These are phyloP conservation scores for Cromileptes altivelis DNA, from an alignment of 2,113 vertebrate genomes.

Conservation along the genomic window DNA sequence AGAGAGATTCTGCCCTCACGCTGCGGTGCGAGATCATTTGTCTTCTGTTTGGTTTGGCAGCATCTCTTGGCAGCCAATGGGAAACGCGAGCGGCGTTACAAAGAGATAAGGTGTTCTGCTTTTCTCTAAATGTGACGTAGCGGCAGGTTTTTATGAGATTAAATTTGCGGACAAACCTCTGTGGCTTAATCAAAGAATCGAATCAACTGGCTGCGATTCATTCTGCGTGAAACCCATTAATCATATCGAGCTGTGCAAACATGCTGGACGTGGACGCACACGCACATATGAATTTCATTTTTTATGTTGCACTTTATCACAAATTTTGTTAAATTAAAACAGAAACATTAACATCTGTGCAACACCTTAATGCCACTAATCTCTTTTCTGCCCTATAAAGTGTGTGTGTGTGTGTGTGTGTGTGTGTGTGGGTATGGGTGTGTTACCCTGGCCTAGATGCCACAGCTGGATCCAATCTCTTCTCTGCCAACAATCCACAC, in stretches of 20 bases:
- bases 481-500: slow-evolving; percentile 40
- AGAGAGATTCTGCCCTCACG: not conserved
- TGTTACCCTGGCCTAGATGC: slow-evolving; percentile 25
- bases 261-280: not conserved
- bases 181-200: slow-evolving; percentile 1
- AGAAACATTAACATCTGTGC: not conserved
- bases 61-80: slow-evolving; percentile 5
- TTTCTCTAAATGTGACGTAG: not conserved
- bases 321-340: not conserved
- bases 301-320: not conserved
- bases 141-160: slow-evolving; percentile 12
- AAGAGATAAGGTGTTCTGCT: not conserved
- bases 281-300: not conserved
- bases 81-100: not conserved
- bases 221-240: not conserved
- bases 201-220: not conserved
- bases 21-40: slow-evolving; percentile 18
- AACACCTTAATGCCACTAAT: not conserved
- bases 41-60: slow-evolving; percentile 41
- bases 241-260: not conserved
- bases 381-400: not conserved
- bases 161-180: not conserved
- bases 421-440: slow-evolving; percentile 2
- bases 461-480: slow-evolving; percentile 59
- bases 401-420: slow-evolving; percentile 24